A percentile compares a stretch with the other conserved stretches of the same genome.
Evolutionary conservation across 2,888 invertebrate species (phyloP).

Genomic region (Tortrix viridana): DNA sequence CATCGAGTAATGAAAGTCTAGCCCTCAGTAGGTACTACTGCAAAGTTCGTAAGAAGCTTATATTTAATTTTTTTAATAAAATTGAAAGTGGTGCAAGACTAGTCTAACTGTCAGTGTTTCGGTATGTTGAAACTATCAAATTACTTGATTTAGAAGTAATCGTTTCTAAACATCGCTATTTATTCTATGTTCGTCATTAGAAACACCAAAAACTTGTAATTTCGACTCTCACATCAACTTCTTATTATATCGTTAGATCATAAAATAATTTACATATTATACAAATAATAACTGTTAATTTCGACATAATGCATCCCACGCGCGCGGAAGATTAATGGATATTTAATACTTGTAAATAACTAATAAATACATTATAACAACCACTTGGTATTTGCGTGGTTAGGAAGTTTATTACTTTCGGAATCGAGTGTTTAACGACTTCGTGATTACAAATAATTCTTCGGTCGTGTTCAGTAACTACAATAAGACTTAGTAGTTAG

Average conservation of each 20-base stretch:
- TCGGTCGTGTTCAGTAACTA: background rate
- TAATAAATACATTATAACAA: conserved; percentile 22
- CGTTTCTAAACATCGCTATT: no score
- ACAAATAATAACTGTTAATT: conserved; percentile 31
- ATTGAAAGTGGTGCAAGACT: no score
- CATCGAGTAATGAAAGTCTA: no score
- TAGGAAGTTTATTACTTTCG: conserved; percentile 12
- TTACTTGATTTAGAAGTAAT: no score
- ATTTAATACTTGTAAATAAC: conserved; percentile 33
- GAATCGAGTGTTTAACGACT: conserved; percentile 17
- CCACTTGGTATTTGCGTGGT: conserved; percentile 35
- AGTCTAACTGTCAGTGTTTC: no score
- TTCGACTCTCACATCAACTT: background rate
- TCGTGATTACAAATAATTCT: conserved; percentile 16
- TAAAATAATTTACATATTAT: conserved; percentile 29
- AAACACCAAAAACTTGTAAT: background rate
- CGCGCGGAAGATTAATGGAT: conserved; percentile 30
- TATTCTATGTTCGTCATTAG: background rate
- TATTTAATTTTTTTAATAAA: no score
- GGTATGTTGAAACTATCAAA: no score
- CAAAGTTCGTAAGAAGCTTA: no score
- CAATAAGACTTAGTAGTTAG: background rate
- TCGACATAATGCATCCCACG: conserved; percentile 18
- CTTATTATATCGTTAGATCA: conserved; percentile 10
- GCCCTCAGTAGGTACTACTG: no score